phyloP scores from a whole-genome alignment of 2,888 invertebrate genomes.

The Clusia tigrina region DNA sequence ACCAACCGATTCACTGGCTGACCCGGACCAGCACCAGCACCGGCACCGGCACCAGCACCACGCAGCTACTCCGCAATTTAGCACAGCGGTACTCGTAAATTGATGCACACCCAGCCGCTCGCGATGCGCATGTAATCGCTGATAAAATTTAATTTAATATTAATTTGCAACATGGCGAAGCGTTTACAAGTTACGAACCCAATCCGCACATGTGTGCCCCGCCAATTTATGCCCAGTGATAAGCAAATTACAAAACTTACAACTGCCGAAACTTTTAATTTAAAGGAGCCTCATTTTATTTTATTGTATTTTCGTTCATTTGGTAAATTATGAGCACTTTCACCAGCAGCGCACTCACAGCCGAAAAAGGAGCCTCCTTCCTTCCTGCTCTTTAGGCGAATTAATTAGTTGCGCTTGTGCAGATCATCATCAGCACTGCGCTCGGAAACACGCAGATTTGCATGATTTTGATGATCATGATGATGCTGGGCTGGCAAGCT shows the following conservation, averaged over 20 bases:
- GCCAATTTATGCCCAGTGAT: constrained; percentile 13
- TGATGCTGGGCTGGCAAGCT: not conserved
- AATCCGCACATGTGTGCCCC: constrained; percentile 12
- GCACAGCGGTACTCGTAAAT: not conserved
- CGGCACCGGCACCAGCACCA: too few species aligned
- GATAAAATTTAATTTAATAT: constrained; percentile 19
- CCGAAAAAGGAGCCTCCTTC: not conserved
- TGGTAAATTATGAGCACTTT: not conserved
- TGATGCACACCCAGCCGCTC: not conserved
- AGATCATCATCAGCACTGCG: constrained; percentile 32
- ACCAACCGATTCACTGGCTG: not conserved
- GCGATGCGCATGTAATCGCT: not conserved
- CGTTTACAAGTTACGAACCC: not conserved
- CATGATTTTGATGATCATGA: too few species aligned
- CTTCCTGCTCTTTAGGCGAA: constrained; percentile 12
- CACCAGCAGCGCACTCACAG: constrained; percentile 2
- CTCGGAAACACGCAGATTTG: too few species aligned
- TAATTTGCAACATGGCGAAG: constrained; percentile 15
- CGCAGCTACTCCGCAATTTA: not conserved
- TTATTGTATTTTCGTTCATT: too few species aligned
- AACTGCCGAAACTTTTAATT: not conserved
- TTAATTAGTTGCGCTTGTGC: constrained; percentile 38
- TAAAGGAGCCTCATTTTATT: too few species aligned
- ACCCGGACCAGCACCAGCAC: too few species aligned
- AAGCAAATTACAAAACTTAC: constrained; percentile 22